phyloP scores from a whole-genome alignment of 2,888 invertebrate genomes.

The Clitarchus hookeri region DNA sequence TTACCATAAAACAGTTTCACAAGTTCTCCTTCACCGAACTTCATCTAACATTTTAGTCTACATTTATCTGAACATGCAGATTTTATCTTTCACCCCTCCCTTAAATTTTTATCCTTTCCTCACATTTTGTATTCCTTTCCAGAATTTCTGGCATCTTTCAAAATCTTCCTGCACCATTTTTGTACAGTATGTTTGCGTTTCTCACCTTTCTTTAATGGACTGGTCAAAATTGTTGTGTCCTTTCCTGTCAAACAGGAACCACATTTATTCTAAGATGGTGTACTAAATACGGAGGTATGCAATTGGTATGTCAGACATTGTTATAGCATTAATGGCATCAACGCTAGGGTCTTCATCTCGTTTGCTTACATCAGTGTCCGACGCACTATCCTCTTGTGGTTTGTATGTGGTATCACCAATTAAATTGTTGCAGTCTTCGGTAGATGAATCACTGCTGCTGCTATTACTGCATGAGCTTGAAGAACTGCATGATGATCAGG shows the following conservation, averaged over 20 bases:
- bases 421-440: conserved; percentile 11
- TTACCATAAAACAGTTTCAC: too few relatives aligned
- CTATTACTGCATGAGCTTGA: conserved; percentile 8
- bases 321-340: too few relatives aligned
- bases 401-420: conserved; percentile 17
- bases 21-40: too few relatives aligned
- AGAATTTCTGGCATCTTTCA: background rate
- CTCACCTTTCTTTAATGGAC: background rate
- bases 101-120: background rate
- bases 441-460: conserved; percentile 16
- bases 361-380: background rate
- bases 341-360: background rate
- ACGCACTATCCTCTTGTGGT: background rate
- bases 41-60: too few relatives aligned
- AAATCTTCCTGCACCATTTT: too few relatives aligned
- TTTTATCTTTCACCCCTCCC: too few relatives aligned
- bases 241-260: too few relatives aligned
- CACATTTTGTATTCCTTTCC: too few relatives aligned
- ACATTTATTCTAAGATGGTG: too few relatives aligned
- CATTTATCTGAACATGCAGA: too few relatives aligned
- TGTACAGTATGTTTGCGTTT: too few relatives aligned
- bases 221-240: background rate
- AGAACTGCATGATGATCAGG: background rate
- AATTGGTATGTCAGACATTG: background rate
- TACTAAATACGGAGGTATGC: background rate